Percentiles rank a stretch among this genome's conserved stretches.
phyloP scores from a whole-genome alignment of 2,797 vertebrate species.

The Ceyx erithaca region DNA sequence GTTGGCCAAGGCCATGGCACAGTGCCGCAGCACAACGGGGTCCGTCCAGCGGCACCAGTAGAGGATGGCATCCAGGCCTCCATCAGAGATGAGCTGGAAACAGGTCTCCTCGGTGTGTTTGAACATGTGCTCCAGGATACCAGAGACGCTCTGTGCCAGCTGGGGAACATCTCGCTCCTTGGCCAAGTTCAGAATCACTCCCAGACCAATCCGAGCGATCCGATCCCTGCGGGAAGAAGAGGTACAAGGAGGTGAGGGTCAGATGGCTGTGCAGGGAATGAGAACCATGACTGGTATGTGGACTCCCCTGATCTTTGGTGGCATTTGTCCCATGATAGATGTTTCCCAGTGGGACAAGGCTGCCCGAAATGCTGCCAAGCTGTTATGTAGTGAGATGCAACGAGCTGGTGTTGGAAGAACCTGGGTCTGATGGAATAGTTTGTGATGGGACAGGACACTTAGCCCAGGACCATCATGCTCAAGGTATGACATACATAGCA shows the following conservation, averaged over 20 bases:
- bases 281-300: neutral
- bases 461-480: rapidly evolving
- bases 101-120: slow-evolving; percentile 98
- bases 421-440: neutral
- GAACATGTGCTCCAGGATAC: slow-evolving; percentile 99
- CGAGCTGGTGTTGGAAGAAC: neutral
- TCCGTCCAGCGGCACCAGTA: slow-evolving; percentile 96
- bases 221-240: slow-evolving; percentile 83
- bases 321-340: rapidly evolving
- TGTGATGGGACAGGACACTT: neutral
- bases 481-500: rapidly evolving
- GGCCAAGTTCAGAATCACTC: slow-evolving; percentile 91
- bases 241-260: neutral
- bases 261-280: rapidly evolving
- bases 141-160: slow-evolving; percentile 88
- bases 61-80: slow-evolving; percentile 91
- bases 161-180: slow-evolving; percentile 88
- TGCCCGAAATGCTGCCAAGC: neutral
- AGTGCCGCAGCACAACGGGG: slow-evolving; percentile 89
- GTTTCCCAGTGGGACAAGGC: neutral
- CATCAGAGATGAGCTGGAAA: slow-evolving; percentile 87
- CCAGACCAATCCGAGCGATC: slow-evolving; percentile 91
- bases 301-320: rapidly evolving
- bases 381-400: rapidly evolving
- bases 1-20: slow-evolving; percentile 93